These are phyloP conservation scores for Panthera tigris DNA, from an alignment of 2,113 vertebrate species.

Conservation along the genomic window DNA sequence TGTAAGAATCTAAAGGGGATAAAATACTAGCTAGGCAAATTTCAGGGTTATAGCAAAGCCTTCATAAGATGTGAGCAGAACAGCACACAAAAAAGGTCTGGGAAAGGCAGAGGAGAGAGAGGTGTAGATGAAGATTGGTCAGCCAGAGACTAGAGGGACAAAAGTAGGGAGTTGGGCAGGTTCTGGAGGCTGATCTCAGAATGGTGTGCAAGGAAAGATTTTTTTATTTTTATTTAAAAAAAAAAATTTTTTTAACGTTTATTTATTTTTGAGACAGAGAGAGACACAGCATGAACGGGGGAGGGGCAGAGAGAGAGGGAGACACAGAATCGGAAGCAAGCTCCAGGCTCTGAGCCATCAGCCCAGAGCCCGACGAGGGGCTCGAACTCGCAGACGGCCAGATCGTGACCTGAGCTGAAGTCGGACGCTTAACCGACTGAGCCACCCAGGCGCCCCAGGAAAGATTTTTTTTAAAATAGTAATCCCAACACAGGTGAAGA, in stretches of 20 bases:
- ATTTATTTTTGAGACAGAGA: no score
- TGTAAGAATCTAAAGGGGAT: background rate
- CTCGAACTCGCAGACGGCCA: accelerated
- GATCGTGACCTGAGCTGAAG: no score
- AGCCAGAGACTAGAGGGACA: background rate
- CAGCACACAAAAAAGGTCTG: background rate
- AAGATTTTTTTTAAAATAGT: background rate
- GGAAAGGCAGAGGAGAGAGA: background rate
- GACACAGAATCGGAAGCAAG: no score
- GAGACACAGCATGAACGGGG: no score
- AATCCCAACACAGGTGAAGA: background rate
- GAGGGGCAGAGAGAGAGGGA: no score
- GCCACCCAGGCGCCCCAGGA: no score
- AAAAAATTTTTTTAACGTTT: no score
- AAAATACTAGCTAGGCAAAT: constrained; percentile 9
- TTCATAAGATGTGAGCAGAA: background rate
- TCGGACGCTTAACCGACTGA: no score
- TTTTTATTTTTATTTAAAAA: no score
- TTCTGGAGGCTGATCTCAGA: constrained; percentile 21
- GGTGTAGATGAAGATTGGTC: background rate
- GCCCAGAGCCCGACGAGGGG: no score
- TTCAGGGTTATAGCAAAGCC: background rate
- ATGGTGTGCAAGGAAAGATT: background rate
- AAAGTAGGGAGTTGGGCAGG: background rate
- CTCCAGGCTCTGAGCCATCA: no score